Evolutionary conservation across 2,797 vertebrate species (phyloP).

Genomic region (Urophycis tenuis): DNA sequence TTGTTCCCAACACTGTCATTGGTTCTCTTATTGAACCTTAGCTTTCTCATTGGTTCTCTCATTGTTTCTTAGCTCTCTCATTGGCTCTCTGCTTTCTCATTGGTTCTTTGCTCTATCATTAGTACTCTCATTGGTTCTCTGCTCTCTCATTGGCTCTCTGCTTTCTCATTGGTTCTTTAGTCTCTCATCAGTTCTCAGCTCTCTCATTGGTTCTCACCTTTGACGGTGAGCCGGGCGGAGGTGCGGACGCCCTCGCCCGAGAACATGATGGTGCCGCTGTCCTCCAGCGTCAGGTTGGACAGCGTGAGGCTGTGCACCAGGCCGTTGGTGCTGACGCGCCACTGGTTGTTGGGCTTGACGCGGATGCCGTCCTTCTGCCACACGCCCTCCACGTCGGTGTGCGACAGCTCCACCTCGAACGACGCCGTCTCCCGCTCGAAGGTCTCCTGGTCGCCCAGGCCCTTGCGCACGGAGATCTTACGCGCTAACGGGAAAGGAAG

Average conservation of each 20-base stretch:
- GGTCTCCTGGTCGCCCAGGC: constrained; percentile 76
- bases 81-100: too few species aligned
- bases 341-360: constrained; percentile 76
- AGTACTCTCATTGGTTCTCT: too few species aligned
- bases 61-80: background rate
- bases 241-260: constrained; percentile 77
- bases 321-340: constrained; percentile 72
- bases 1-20: background rate
- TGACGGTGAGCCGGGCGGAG: constrained; percentile 76
- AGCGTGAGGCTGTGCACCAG: constrained; percentile 77
- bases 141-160: too few species aligned
- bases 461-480: constrained; percentile 75
- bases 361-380: constrained; percentile 89
- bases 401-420: constrained; percentile 88
- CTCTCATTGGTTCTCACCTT: constrained; percentile 62
- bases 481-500: constrained; percentile 64
- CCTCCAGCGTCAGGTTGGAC: constrained; percentile 78
- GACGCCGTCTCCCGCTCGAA: constrained; percentile 82
- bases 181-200: background rate
- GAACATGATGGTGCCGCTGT: constrained; percentile 83
- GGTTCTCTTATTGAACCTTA: background rate
- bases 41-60: background rate
- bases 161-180: too few species aligned
- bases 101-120: too few species aligned
- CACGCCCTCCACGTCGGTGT: constrained; percentile 75